phyloP scores from a whole-genome alignment of 2,888 invertebrate genomes.

The Drosophila kuntzei region DNA sequence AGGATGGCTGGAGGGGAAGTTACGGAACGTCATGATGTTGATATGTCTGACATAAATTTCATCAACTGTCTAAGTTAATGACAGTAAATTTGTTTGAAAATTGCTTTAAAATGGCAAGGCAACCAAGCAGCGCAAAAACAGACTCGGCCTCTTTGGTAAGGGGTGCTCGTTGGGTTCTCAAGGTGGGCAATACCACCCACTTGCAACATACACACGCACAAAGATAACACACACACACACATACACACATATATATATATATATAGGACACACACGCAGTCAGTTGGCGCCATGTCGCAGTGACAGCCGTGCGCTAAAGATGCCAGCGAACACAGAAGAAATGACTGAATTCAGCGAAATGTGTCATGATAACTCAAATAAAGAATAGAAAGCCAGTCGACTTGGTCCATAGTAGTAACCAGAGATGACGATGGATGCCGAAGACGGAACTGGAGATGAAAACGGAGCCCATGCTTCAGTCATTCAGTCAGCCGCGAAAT shows the following conservation, averaged over 20 bases:
- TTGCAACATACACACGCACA: constrained; percentile 23
- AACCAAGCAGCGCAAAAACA: constrained; percentile 77
- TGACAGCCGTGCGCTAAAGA: constrained; percentile 77
- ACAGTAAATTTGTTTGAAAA: constrained; percentile 81
- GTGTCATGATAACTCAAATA: constrained; percentile 82
- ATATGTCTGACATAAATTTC: constrained; percentile 81
- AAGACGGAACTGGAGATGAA: constrained; percentile 7
- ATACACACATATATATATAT: constrained; percentile 18
- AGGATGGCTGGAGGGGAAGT: background rate
- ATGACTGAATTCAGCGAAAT: constrained; percentile 82
- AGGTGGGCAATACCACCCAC: constrained; percentile 42
- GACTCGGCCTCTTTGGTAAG: constrained; percentile 41
- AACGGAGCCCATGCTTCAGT: constrained; percentile 44
- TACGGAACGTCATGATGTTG: constrained; percentile 68
- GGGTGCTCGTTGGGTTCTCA: constrained; percentile 17
- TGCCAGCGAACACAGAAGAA: constrained; percentile 69
- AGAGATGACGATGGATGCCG: background rate
- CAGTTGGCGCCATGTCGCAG: constrained; percentile 72
- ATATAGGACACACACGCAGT: constrained; percentile 33
- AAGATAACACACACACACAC: constrained; percentile 52
- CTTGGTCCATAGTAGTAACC: constrained; percentile 31
- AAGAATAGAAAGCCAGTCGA: constrained; percentile 70
- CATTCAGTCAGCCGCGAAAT: constrained; percentile 80
- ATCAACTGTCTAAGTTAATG: constrained; percentile 82
- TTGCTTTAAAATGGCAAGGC: constrained; percentile 82